Conservation (phyloP, 2,797 vertebrate species). For the Sebastes steindachneri region DNA sequence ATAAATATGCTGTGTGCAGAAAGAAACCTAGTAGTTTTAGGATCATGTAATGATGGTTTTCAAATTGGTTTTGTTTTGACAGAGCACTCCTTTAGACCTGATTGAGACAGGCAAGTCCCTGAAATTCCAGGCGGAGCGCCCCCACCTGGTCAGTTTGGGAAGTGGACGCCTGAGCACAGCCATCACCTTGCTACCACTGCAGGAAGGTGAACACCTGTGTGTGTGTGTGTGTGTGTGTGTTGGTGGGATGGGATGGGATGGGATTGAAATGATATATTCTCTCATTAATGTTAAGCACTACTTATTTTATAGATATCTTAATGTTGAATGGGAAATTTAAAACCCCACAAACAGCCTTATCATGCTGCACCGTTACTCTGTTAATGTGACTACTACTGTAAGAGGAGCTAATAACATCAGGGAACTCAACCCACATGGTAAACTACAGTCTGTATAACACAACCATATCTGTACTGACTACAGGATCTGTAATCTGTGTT, state of each 20-base stretch:
- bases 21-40: neutral
- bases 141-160: slow-evolving; percentile 96
- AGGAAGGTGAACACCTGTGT: slow-evolving; percentile 86
- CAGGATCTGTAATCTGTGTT: neutral
- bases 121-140: slow-evolving; percentile 95
- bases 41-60: neutral
- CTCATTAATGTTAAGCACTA: too few species aligned
- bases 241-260: neutral
- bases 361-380: neutral
- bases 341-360: neutral
- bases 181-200: slow-evolving; percentile 93
- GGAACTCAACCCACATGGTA: neutral
- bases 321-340: neutral
- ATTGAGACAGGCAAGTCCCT: slow-evolving; percentile 93
- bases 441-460: neutral
- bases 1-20: neutral
- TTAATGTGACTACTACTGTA: neutral
- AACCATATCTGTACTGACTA: neutral
- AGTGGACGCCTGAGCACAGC: slow-evolving; percentile 96
- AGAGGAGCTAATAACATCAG: neutral
- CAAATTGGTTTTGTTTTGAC: slow-evolving; percentile 11
- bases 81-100: slow-evolving; percentile 93
- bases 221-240: neutral
- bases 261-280: neutral
- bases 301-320: neutral